Evolutionary conservation across 2,888 invertebrate species (phyloP), one percentile per base, ranked within the genome.

Genomic region (Timandra comae): DNA sequence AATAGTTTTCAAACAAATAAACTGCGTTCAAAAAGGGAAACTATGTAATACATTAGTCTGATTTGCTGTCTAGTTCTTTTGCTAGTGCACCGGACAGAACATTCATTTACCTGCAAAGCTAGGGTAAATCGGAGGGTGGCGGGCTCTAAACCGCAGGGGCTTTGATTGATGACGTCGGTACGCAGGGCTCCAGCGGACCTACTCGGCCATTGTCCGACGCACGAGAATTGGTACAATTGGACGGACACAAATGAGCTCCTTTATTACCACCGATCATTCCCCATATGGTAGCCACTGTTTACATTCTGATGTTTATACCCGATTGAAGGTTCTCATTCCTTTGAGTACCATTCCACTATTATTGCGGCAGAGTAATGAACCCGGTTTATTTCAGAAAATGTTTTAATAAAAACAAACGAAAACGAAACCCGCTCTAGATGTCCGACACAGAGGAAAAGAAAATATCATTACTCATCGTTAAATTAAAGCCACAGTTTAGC

Each of bases 211-310:
- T 81, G 80, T 81, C 76, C 75, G 56, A 66, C 58, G 57, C 63
- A 59, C 67, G 64, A 57, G 66, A 64, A 72, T 66, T 71, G 75
- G 78, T 79, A 77, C 78, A 74, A 79, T 74, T 70, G 64, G 61
- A 65, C 66, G 67, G 32, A 40, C 45, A 43, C 42, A 46, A 46
- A 49, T 49, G 48, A 46, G 43, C 38, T 36, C 43, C 35, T 35
- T 42, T 46, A 46, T 42, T 42, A 39, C 31, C 30, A 5, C 28
- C 35, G 46, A 46, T 46, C 42, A 49, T 46, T 41, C 46, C 40
- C 39, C 43, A 38, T 41, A 43, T 39, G 43, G 38, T 30, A 24
- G 36, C 10, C 24, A 9, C 11, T 38, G 36, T 33, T 39, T 39
- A 35, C 41, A 19, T 41, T 34, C 41, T 35, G 33, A 35, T 41